phyloP scores from a whole-genome alignment of 2,113 vertebrate species.

The Abramis brama region DNA sequence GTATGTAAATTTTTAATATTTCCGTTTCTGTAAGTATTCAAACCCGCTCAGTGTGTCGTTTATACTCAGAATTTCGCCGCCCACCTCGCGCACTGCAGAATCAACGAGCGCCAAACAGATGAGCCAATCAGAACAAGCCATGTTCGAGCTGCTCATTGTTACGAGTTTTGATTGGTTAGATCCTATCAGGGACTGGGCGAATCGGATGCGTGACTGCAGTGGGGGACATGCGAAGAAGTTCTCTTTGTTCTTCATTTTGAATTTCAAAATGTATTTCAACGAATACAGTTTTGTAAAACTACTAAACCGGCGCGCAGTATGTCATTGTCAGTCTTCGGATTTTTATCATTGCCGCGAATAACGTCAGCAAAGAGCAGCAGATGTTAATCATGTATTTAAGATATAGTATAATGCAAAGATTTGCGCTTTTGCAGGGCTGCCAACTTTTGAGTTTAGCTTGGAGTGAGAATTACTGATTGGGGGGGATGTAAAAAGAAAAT shows the following conservation, averaged over 20 bases:
- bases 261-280: neutral
- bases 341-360: neutral
- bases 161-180: constrained; percentile 47
- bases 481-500: too few species aligned
- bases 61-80: constrained; percentile 61
- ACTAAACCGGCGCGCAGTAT: neutral
- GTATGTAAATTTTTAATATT: constrained; percentile 55
- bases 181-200: constrained; percentile 42
- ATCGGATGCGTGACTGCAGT: constrained; percentile 45
- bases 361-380: neutral
- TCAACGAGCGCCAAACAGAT: constrained; percentile 79
- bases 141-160: constrained; percentile 46
- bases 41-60: constrained; percentile 62
- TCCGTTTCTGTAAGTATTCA: constrained; percentile 70
- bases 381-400: neutral
- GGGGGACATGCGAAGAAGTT: constrained; percentile 72
- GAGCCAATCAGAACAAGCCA: constrained; percentile 64
- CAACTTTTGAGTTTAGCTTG: too few species aligned
- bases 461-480: too few species aligned
- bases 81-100: constrained; percentile 66
- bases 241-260: constrained; percentile 74
- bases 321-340: neutral
- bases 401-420: neutral
- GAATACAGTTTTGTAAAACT: constrained; percentile 44
- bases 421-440: neutral